These are phyloP conservation scores for Psittacus erithacus DNA, from an alignment of 2,113 vertebrate species.

Conservation along the genomic window DNA sequence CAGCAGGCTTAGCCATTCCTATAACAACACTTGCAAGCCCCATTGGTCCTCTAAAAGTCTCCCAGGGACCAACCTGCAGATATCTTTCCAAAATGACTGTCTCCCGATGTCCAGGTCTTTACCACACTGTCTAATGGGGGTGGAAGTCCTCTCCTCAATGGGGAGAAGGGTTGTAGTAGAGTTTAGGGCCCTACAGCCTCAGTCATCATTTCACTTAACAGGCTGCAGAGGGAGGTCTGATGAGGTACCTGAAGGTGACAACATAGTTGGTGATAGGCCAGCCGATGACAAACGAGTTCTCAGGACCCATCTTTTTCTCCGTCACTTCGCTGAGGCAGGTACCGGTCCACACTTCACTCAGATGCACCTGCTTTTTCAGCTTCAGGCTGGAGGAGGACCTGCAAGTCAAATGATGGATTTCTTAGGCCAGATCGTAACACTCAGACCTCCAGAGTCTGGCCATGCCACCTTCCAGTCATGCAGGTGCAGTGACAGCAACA, in stretches of 20 bases:
- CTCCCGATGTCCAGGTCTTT: background rate
- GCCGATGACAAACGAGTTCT: slow-evolving; percentile 81
- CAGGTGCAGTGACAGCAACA: background rate
- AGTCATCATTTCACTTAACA: background rate
- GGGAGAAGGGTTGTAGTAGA: background rate
- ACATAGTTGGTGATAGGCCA: slow-evolving; percentile 82
- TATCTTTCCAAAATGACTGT: background rate
- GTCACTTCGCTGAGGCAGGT: slow-evolving; percentile 72
- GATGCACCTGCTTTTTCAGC: slow-evolving; percentile 76
- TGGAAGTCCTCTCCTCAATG: background rate
- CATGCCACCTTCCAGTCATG: background rate
- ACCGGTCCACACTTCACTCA: slow-evolving; percentile 78
- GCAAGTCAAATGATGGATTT: background rate
- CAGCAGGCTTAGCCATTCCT: background rate
- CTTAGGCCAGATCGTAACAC: background rate
- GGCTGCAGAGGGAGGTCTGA: background rate
- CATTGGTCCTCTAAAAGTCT: background rate
- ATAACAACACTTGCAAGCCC: background rate
- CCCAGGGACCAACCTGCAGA: background rate
- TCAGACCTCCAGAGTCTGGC: background rate
- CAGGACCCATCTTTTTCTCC: slow-evolving; percentile 68
- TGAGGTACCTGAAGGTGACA: slow-evolving; percentile 77
- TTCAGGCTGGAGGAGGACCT: slow-evolving; percentile 82
- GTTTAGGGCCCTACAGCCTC: background rate
- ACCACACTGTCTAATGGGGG: background rate